A percentile compares a stretch with the other conserved stretches of the same genome.
Evolutionary conservation across 2,797 vertebrate species (phyloP).

Genomic region (Tragopan temminckii): DNA sequence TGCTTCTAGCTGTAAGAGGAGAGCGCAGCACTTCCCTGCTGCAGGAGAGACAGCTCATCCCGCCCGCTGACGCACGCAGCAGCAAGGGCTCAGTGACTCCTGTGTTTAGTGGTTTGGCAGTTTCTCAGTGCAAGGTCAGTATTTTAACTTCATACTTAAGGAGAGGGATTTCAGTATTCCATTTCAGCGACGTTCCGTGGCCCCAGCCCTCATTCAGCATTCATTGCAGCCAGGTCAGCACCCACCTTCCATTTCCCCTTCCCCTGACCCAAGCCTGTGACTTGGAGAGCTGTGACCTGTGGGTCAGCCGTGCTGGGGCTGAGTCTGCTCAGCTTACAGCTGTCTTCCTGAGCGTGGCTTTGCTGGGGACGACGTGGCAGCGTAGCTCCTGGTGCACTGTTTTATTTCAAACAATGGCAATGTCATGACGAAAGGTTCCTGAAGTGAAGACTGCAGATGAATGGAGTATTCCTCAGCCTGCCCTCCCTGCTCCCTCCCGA

Average conservation of each 20-base stretch:
- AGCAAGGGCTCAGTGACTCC: constrained; percentile 12
- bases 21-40: neutral
- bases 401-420: neutral
- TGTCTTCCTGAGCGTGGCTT: neutral
- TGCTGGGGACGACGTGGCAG: neutral
- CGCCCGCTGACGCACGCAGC: constrained; percentile 3
- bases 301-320: neutral
- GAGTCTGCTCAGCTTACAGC: neutral
- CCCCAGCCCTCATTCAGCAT: neutral
- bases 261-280: neutral
- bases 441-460: constrained; percentile 61
- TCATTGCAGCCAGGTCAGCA: neutral
- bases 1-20: neutral
- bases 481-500: constrained; percentile 73
- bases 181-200: neutral
- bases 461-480: constrained; percentile 87
- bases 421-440: constrained; percentile 17
- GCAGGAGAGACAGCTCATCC: neutral
- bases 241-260: neutral
- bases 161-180: neutral
- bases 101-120: constrained; percentile 56
- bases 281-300: neutral
- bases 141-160: neutral
- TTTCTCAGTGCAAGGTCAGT: constrained; percentile 18
- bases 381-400: neutral